Evolutionary conservation across 2,888 invertebrate species (phyloP), one percentile per base, ranked within the genome.

Genomic region (Pharmacophagus antenor): DNA sequence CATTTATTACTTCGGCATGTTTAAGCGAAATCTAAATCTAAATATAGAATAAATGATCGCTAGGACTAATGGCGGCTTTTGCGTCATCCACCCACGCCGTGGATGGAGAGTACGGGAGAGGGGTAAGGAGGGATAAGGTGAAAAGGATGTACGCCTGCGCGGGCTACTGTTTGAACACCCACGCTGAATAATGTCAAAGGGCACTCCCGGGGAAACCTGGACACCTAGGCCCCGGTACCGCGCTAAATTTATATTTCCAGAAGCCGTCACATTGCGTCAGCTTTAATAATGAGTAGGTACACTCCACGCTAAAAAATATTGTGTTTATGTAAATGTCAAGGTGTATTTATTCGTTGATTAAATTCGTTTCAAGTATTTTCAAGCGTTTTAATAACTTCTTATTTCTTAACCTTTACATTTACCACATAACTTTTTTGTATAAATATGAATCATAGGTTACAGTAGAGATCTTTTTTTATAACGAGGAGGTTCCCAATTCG

Each of bases 131-230:
- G 47, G 50, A 50, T 47, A 31, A 46, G 60, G 67, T 60, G 48
- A 44, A 49, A 56, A 44, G 51, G 52, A 46, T 47, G 47, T 58
- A 72, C 80, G 85, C 86, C 80, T 82, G 85, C 88, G 86, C 81
- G 70, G 65, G 64, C 65, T 66, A 65, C 69, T 74, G 68, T 10
- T 51, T 8, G 12, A 46, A 25, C 64, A 61, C 79, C 79, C 70
- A 76, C 77, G 65, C 68, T 63, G 58, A 62, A 70, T 73, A 88
- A 88, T 88, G 88, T 84, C 88, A 88, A 82, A 86, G 88, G 87
- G 84, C 86, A 82, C 66, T 63, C 84, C 83, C 82, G 80, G 84
- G 77, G 73, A 65, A 70, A 69, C 74, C 78, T 80, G 77, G 73
- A 77, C 75, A 64, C 74, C 82, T 84, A 82, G 83, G 76, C 61